Conservation (phyloP, 1,140 invertebrate species). For the Tribolium castaneum region DNA sequence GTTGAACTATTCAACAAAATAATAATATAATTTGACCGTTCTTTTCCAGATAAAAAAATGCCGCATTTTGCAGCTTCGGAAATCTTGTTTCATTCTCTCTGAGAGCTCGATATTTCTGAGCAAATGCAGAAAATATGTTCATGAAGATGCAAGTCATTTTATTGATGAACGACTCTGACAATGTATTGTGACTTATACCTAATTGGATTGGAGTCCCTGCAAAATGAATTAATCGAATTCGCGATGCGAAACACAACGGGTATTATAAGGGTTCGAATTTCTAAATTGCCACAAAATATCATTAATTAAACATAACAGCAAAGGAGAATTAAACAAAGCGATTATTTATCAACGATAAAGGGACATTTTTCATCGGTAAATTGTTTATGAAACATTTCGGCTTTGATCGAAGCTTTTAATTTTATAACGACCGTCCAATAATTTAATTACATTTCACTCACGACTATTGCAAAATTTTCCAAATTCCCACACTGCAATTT, state of each 20-base stretch:
- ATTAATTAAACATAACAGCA: slow-evolving; percentile 43
- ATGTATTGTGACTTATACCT: slow-evolving; percentile 50
- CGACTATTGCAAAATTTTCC: neutral
- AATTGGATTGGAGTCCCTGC: slow-evolving; percentile 49
- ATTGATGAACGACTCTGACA: slow-evolving; percentile 52
- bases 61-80: neutral
- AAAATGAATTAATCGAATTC: slow-evolving; percentile 51
- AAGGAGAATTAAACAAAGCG: slow-evolving; percentile 25
- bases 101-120: slow-evolving; percentile 40
- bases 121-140: slow-evolving; percentile 53
- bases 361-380: neutral
- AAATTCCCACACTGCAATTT: neutral
- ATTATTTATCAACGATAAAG: slow-evolving; percentile 1
- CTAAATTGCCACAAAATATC: slow-evolving; percentile 48
- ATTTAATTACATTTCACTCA: neutral
- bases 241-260: slow-evolving; percentile 44
- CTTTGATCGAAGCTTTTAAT: slow-evolving; percentile 2
- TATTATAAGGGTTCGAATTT: slow-evolving; percentile 39
- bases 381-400: slow-evolving; percentile 7
- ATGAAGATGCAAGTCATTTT: slow-evolving; percentile 52
- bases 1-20: neutral
- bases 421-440: neutral
- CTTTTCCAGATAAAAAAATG: neutral
- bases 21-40: neutral
- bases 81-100: slow-evolving; percentile 38